Percentiles rank a stretch among this genome's conserved stretches.
phyloP scores from a whole-genome alignment of 2,113 vertebrate genomes.

The Alaudala cheleensis region DNA sequence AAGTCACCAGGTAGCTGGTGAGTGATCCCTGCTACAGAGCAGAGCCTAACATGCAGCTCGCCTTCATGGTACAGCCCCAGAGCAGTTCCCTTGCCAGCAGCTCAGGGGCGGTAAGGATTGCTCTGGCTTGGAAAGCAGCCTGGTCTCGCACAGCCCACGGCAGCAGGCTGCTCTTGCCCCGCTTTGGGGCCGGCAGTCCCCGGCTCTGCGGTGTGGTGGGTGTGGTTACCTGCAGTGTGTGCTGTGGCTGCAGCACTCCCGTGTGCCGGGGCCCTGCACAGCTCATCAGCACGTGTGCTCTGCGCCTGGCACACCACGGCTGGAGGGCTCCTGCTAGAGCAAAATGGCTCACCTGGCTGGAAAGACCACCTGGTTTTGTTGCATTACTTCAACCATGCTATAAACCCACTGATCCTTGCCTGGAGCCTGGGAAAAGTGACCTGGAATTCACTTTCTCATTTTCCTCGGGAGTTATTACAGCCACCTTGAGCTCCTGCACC shows the following conservation, averaged over 20 bases:
- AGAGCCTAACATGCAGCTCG: accelerated
- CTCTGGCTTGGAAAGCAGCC: neutral
- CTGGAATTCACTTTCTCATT: neutral
- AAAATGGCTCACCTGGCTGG: neutral
- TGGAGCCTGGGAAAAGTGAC: neutral
- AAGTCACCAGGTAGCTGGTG: accelerated
- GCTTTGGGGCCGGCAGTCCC: neutral
- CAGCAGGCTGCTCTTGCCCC: neutral
- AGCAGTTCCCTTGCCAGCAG: neutral
- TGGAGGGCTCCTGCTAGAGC: neutral
- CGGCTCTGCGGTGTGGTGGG: accelerated
- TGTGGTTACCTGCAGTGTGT: accelerated
- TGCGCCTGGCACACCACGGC: accelerated
- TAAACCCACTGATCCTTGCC: neutral
- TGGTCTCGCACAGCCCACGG: neutral
- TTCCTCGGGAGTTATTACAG: neutral
- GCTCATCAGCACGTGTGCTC: accelerated
- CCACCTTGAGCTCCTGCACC: neutral
- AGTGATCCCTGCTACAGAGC: neutral
- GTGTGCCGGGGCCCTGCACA: accelerated
- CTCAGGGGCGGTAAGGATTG: neutral
- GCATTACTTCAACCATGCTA: accelerated
- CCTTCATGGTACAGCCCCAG: neutral
- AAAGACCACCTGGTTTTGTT: neutral
- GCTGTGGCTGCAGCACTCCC: neutral